Percentiles rank a stretch among this genome's conserved stretches.
Evolutionary conservation across 2,888 invertebrate species (phyloP).

Genomic region (Stegana nigrithorax): DNA sequence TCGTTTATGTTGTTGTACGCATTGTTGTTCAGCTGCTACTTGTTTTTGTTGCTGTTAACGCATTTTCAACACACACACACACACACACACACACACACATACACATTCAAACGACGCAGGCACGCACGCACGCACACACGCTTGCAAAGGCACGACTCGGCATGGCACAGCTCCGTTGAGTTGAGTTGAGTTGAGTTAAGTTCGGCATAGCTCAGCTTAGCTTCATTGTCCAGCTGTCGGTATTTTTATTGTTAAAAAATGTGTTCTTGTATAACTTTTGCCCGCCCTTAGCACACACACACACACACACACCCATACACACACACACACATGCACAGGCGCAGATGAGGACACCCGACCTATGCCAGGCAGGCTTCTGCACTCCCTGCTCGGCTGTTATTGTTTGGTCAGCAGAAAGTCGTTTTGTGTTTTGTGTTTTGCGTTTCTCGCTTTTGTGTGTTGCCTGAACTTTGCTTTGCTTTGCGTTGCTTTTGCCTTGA

Average conservation of each 20-base stretch:
- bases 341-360: too few species aligned
- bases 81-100: background rate
- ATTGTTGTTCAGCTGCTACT: background rate
- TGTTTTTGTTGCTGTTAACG: background rate
- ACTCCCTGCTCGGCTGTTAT: background rate
- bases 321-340: too few species aligned
- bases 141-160: background rate
- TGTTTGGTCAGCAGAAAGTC: slow-evolving; percentile 1
- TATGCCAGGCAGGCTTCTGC: too few species aligned
- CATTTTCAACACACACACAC: slow-evolving; percentile 7
- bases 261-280: too few species aligned
- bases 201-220: background rate
- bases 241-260: background rate
- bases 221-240: background rate
- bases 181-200: too few species aligned
- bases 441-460: too few species aligned
- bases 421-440: background rate
- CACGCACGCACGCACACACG: background rate
- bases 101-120: too few species aligned
- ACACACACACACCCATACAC: too few species aligned
- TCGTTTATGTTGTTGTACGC: too few species aligned
- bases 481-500: too few species aligned
- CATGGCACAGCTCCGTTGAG: background rate
- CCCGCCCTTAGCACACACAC: too few species aligned
- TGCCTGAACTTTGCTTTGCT: too few species aligned